Conservation (phyloP, 2,113 vertebrate genomes). For the Nesoenas mayeri region DNA sequence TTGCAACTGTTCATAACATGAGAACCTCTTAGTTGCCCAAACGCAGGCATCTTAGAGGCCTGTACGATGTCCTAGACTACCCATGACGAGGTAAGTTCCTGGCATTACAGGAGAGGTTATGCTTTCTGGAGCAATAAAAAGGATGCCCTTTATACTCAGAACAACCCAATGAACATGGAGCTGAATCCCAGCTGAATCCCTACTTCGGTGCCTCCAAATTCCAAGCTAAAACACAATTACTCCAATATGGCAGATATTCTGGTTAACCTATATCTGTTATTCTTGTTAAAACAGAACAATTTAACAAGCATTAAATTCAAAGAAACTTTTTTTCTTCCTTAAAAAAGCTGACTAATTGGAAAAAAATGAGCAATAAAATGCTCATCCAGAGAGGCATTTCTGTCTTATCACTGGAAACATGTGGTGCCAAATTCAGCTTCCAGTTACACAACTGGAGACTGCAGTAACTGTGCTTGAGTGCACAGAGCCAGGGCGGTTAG, state of each 20-base stretch:
- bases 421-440: background rate
- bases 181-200: background rate
- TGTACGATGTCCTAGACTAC: background rate
- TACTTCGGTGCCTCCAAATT: background rate
- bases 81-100: background rate
- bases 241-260: background rate
- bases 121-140: background rate
- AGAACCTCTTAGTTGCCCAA: background rate
- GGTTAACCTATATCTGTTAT: background rate
- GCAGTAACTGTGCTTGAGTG: background rate
- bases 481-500: rapidly evolving
- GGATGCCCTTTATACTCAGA: background rate
- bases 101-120: background rate
- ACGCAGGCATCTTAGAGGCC: background rate
- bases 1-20: background rate
- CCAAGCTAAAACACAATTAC: background rate
- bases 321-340: background rate
- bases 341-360: background rate
- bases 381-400: background rate
- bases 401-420: background rate
- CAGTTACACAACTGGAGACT: background rate
- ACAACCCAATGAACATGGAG: background rate
- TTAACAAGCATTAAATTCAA: background rate
- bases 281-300: background rate
- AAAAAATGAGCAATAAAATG: background rate